These are phyloP conservation scores for Portevinia maculata DNA, from an alignment of 2,888 invertebrate species.

Conservation along the genomic window DNA sequence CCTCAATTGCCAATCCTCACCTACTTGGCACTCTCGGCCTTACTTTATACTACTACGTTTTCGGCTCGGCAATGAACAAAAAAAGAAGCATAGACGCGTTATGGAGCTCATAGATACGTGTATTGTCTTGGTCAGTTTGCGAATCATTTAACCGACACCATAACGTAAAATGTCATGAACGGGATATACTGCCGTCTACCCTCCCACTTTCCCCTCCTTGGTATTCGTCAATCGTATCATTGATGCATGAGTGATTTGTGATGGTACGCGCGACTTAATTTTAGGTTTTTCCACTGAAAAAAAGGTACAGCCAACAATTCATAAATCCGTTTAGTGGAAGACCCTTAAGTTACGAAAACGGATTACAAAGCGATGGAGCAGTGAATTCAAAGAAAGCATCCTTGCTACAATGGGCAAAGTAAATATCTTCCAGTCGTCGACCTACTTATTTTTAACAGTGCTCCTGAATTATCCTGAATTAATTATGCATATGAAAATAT, in stretches of 20 bases:
- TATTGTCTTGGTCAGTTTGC: constrained; percentile 73
- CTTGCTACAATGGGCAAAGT: constrained; percentile 21
- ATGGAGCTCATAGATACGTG: constrained; percentile 53
- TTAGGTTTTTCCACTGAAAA: not conserved
- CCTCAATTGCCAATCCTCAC: constrained; percentile 64
- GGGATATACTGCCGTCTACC: constrained; percentile 31
- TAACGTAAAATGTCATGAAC: constrained; percentile 61
- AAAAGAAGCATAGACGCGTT: constrained; percentile 50
- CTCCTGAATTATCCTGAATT: constrained; percentile 50
- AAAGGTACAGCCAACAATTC: constrained; percentile 14
- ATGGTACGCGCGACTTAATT: constrained; percentile 21
- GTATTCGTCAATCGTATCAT: constrained; percentile 10
- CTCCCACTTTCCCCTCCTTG: not conserved
- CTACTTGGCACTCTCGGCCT: constrained; percentile 64
- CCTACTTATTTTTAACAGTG: constrained; percentile 42
- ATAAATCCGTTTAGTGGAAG: constrained; percentile 6
- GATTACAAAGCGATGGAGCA: constrained; percentile 23
- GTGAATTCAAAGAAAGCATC: constrained; percentile 34
- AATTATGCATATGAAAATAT: constrained; percentile 66
- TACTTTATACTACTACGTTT: constrained; percentile 34
- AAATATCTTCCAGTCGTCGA: constrained; percentile 45
- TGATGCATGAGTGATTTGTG: constrained; percentile 55
- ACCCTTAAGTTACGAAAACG: constrained; percentile 5
- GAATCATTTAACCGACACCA: constrained; percentile 68
- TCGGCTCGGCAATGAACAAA: constrained; percentile 26